A percentile compares a stretch with the other conserved stretches of the same genome.
Evolutionary conservation across 2,113 vertebrate genomes (phyloP).

Genomic region (rat (Rattus norvegicus)): DNA sequence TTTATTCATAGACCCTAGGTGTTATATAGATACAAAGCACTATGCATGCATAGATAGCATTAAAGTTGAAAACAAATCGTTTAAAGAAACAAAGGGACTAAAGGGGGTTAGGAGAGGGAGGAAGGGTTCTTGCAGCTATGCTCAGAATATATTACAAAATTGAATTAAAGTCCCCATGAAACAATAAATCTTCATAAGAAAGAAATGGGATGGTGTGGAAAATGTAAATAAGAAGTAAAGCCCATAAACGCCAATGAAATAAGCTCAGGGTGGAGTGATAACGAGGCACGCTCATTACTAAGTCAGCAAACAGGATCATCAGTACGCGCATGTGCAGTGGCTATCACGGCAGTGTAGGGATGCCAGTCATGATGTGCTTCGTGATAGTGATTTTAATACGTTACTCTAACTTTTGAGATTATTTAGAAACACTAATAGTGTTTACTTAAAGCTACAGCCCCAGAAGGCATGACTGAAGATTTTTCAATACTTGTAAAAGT

Average conservation of each 20-base stretch:
- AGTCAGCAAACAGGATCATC: neutral
- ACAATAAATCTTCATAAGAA: neutral
- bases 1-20: neutral
- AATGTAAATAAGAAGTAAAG: neutral
- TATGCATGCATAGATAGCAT: neutral
- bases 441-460: neutral
- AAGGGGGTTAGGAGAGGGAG: too few relatives aligned
- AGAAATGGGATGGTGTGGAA: neutral
- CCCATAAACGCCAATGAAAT: neutral
- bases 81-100: neutral
- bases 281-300: neutral
- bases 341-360: neutral
- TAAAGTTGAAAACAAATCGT: neutral
- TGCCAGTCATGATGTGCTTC: neutral
- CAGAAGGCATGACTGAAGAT: neutral
- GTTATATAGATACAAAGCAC: neutral
- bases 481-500: neutral
- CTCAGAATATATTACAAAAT: neutral
- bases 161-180: neutral
- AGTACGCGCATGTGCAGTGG: neutral
- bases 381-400: neutral
- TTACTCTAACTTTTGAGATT: neutral
- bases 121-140: neutral
- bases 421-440: slow-evolving; percentile 4
- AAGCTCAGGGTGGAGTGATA: neutral